Conservation (phyloP, 2,888 invertebrate species). For the Drymonia ruficornis region DNA sequence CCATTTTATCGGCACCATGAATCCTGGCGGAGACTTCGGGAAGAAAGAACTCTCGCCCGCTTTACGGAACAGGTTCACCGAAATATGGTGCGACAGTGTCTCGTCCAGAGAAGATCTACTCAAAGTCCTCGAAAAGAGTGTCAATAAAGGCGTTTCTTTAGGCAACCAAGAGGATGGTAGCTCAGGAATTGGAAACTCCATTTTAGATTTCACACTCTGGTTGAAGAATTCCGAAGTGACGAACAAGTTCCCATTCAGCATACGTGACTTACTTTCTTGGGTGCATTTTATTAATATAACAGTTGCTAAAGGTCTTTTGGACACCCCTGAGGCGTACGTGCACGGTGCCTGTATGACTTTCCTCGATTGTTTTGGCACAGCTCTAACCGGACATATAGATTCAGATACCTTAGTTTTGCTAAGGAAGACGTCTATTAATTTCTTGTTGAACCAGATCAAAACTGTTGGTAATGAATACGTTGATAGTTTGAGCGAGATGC, state of each 20-base stretch:
- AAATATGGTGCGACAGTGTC: constrained; percentile 97
- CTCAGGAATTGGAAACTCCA: constrained; percentile 86
- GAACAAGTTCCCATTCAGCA: constrained; percentile 92
- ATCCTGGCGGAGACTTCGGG: constrained; percentile 99
- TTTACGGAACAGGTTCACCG: constrained; percentile 98
- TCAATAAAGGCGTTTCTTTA: constrained; percentile 82
- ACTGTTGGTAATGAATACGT: constrained; percentile 66
- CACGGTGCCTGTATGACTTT: constrained; percentile 97
- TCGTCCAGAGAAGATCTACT: constrained; percentile 89
- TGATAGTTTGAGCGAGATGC: constrained; percentile 54
- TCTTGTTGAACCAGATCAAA: constrained; percentile 83
- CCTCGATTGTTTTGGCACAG: constrained; percentile 95
- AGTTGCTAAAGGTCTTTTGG: constrained; percentile 67
- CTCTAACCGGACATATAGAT: constrained; percentile 89
- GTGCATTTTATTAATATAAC: constrained; percentile 93
- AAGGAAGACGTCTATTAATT: constrained; percentile 81
- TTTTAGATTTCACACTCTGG: constrained; percentile 93
- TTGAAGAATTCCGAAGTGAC: constrained; percentile 89
- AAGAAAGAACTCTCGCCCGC: constrained; percentile 99
- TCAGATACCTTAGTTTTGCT: constrained; percentile 72
- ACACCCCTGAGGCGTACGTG: constrained; percentile 88
- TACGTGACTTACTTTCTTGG: constrained; percentile 97
- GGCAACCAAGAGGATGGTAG: constrained; percentile 81
- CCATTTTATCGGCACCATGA: constrained; percentile 99
- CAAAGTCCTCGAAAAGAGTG: constrained; percentile 92